Evolutionary conservation across 2,888 invertebrate genomes (phyloP).

Genomic region (Pristionchus fissidentatus): DNA sequence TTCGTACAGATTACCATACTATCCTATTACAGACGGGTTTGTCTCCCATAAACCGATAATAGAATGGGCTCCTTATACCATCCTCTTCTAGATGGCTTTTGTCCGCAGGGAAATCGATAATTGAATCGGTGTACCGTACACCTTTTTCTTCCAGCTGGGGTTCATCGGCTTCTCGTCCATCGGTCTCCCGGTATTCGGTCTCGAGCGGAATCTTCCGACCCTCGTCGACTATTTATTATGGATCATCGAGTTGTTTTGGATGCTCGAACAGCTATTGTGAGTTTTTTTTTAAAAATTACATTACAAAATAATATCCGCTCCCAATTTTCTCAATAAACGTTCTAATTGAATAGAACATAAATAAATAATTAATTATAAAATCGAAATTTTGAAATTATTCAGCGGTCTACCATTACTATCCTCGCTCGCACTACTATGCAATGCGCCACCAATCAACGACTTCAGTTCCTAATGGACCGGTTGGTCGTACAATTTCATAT

Average conservation of each 20-base stretch:
- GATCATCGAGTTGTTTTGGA: background rate
- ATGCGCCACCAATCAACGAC: background rate
- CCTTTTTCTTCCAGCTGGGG: background rate
- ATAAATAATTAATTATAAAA: too few relatives aligned
- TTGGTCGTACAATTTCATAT: background rate
- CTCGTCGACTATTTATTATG: background rate
- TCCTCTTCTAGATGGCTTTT: too few relatives aligned
- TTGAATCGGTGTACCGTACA: background rate
- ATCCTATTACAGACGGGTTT: too few relatives aligned
- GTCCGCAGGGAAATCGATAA: background rate
- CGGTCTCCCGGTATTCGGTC: background rate
- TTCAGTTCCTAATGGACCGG: background rate
- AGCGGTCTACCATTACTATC: slow-evolving; percentile 10
- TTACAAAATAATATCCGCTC: too few relatives aligned
- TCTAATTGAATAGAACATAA: too few relatives aligned
- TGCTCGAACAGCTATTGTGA: background rate
- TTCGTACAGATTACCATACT: too few relatives aligned
- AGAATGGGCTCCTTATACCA: too few relatives aligned
- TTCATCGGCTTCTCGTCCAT: background rate
- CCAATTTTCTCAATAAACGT: too few relatives aligned
- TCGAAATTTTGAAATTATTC: too few relatives aligned
- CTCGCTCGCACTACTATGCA: background rate
- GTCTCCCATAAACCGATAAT: too few relatives aligned
- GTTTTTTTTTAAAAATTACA: too few relatives aligned
- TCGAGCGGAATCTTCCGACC: background rate